These are phyloP conservation scores for Glyptemys insculpta DNA, from an alignment of 2,797 vertebrate genomes.

Conservation along the genomic window DNA sequence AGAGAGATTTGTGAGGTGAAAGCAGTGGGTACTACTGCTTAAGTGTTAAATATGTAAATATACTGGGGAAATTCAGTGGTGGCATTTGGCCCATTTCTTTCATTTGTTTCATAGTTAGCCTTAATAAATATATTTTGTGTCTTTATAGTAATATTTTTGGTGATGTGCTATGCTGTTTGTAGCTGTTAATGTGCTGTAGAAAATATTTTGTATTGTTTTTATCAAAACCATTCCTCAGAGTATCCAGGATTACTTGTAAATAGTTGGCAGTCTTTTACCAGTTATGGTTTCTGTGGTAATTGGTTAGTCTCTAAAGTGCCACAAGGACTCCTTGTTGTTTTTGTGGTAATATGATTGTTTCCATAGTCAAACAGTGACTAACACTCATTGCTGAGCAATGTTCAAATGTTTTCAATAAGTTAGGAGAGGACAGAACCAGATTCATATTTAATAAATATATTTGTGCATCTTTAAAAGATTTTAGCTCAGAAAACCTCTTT, in stretches of 20 bases:
- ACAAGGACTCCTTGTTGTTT: not conserved
- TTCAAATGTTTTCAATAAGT: not conserved
- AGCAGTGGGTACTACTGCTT: slow-evolving; percentile 15
- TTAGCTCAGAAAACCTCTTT: not conserved
- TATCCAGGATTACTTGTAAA: not conserved
- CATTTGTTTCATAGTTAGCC: not conserved
- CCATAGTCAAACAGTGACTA: slow-evolving; percentile 40
- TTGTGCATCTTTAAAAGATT: slow-evolving; percentile 27
- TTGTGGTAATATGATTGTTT: slow-evolving; percentile 37
- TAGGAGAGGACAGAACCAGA: not conserved
- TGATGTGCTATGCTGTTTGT: not conserved
- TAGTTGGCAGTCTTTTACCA: not conserved
- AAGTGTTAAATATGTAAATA: not conserved
- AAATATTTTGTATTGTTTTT: not conserved
- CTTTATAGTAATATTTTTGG: slow-evolving; percentile 12
- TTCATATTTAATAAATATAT: slow-evolving; percentile 40
- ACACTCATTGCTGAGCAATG: not conserved
- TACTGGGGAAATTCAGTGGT: slow-evolving; percentile 18
- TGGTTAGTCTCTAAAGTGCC: too few species aligned
- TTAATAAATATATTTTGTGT: not conserved
- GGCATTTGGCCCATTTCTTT: slow-evolving; percentile 9
- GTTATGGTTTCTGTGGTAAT: slow-evolving; percentile 22
- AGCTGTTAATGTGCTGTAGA: not conserved
- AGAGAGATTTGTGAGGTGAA: slow-evolving; percentile 47
- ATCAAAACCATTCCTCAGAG: not conserved